A percentile compares a stretch with the other conserved stretches of the same genome.
Conservation (phyloP, 2,113 vertebrate genomes). For the Isichthys henryi region DNA sequence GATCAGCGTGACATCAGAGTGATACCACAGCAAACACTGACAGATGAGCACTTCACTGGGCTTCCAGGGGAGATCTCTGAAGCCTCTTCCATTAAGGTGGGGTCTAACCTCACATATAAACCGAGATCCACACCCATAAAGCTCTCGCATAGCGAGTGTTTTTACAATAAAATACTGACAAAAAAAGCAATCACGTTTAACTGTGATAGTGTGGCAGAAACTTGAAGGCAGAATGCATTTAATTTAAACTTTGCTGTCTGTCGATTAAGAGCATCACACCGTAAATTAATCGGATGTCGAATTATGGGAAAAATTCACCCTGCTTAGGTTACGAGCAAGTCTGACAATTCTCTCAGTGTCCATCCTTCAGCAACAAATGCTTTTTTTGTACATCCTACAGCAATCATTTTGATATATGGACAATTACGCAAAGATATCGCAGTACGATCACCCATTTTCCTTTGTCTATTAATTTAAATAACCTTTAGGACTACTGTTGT, state of each 20-base stretch:
- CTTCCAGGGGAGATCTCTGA: neutral
- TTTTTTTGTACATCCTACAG: neutral
- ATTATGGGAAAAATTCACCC: neutral
- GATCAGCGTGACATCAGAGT: neutral
- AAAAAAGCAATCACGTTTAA: neutral
- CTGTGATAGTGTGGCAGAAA: neutral
- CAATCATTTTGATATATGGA: neutral
- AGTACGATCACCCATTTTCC: neutral
- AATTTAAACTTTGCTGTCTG: neutral
- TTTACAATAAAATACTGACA: neutral
- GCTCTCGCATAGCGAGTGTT: neutral
- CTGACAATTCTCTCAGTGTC: neutral
- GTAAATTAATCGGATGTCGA: neutral
- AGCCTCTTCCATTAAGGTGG: neutral
- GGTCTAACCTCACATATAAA: neutral
- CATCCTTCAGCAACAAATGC: too few species aligned
- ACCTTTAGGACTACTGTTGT: neutral
- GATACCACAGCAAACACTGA: neutral
- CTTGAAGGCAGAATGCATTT: neutral
- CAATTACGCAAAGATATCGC: neutral
- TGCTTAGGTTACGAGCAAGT: neutral
- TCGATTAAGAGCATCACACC: neutral
- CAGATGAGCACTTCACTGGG: neutral
- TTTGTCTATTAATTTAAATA: neutral
- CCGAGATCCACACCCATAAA: neutral